These are phyloP conservation scores for Ibidorhyncha struthersii DNA, from an alignment of 2,113 vertebrate genomes.

Conservation along the genomic window DNA sequence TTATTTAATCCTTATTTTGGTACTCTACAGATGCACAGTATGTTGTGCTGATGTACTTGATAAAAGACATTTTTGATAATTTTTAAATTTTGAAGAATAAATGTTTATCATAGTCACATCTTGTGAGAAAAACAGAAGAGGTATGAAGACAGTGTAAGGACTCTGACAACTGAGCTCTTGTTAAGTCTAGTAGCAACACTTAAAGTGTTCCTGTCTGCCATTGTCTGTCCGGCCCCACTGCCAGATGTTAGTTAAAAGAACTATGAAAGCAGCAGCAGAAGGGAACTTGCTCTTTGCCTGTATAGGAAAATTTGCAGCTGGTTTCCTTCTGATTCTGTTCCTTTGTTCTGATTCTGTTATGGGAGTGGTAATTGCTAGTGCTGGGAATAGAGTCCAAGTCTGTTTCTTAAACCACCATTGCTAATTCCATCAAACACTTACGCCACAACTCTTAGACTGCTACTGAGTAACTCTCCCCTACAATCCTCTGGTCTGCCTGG, in stretches of 20 bases:
- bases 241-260: constrained; percentile 34
- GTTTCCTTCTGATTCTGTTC: background rate
- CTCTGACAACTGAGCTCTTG: background rate
- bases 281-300: background rate
- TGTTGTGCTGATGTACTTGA: background rate
- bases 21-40: background rate
- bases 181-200: background rate
- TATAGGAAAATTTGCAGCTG: background rate
- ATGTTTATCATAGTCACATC: background rate
- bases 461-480: background rate
- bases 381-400: background rate
- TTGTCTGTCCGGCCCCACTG: background rate
- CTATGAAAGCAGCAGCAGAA: background rate
- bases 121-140: background rate
- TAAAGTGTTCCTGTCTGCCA: background rate
- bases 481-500: constrained; percentile 18
- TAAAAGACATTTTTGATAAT: background rate
- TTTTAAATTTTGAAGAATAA: background rate
- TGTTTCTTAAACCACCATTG: constrained; percentile 18
- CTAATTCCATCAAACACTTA: constrained; percentile 47
- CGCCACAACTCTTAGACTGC: background rate
- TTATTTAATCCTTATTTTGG: constrained; percentile 28
- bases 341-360: constrained; percentile 37
- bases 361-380: constrained; percentile 20
- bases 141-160: background rate